These are phyloP conservation scores for Eumaeus atala DNA, from an alignment of 1,140 invertebrate genomes.

Conservation along the genomic window DNA sequence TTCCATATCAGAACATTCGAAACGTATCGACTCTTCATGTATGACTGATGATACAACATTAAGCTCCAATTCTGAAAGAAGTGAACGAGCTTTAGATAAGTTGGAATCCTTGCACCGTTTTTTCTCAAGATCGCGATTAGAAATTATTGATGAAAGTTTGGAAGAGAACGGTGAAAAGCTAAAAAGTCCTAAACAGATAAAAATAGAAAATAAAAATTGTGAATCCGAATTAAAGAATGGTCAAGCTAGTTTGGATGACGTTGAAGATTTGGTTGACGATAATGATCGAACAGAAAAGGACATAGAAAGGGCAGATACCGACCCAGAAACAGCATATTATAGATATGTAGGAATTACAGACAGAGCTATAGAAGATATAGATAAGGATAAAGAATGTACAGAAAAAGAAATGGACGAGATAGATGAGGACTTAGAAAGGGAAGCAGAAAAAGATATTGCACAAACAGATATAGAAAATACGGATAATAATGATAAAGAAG, in stretches of 20 bases:
- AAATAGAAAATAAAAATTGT: conserved; percentile 22
- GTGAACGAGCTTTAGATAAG: conserved; percentile 55
- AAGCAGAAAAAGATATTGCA: not conserved
- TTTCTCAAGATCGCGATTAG: conserved; percentile 56
- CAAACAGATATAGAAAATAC: not conserved
- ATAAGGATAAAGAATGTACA: not conserved
- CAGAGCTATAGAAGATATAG: not conserved
- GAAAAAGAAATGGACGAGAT: not conserved
- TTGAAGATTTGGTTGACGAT: conserved; percentile 60
- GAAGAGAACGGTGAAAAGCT: conserved; percentile 50
- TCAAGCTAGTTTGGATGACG: conserved; percentile 60
- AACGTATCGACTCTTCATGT: conserved; percentile 47
- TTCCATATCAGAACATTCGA: conserved; percentile 46
- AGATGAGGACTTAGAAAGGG: not conserved
- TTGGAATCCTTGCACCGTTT: conserved; percentile 58
- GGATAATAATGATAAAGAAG: not conserved
- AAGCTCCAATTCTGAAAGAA: conserved; percentile 41
- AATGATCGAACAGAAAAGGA: conserved; percentile 30
- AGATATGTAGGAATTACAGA: not conserved
- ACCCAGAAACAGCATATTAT: not conserved
- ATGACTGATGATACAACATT: conserved; percentile 57
- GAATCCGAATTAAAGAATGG: conserved; percentile 34
- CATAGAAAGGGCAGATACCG: not conserved
- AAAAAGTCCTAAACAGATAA: conserved; percentile 37
- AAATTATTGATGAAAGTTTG: conserved; percentile 60